phyloP scores from a whole-genome alignment of 2,888 invertebrate genomes.

The Carcina quercana region DNA sequence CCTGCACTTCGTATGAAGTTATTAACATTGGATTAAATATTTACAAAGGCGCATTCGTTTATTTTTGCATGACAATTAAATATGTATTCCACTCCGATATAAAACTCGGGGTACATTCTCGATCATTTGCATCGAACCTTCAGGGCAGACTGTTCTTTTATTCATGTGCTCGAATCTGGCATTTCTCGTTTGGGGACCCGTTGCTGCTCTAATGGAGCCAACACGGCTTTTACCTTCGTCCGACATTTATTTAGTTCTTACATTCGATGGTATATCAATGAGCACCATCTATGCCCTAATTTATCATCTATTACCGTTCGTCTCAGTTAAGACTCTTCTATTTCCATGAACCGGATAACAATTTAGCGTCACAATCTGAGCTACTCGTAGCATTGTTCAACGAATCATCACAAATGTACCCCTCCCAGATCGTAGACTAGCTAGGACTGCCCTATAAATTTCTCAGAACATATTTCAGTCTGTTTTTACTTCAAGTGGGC shows the following conservation, averaged over 20 bases:
- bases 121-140: slow-evolving; percentile 48
- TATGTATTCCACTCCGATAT: slow-evolving; percentile 35
- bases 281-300: background rate
- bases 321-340: no score
- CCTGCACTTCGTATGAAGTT: slow-evolving; percentile 49
- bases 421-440: slow-evolving; percentile 28
- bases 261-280: slow-evolving; percentile 10
- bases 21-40: slow-evolving; percentile 63
- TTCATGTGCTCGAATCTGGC: slow-evolving; percentile 55
- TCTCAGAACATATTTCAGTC: slow-evolving; percentile 45
- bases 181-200: slow-evolving; percentile 54
- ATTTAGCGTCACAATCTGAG: slow-evolving; percentile 21
- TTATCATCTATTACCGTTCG: background rate
- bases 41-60: slow-evolving; percentile 46
- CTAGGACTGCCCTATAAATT: slow-evolving; percentile 30
- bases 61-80: slow-evolving; percentile 64
- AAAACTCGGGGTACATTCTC: slow-evolving; percentile 38
- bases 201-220: slow-evolving; percentile 45
- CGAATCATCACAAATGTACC: slow-evolving; percentile 39
- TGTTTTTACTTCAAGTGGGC: slow-evolving; percentile 54
- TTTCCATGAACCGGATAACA: no score
- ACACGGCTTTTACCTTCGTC: slow-evolving; percentile 39
- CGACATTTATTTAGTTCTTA: slow-evolving; percentile 26
- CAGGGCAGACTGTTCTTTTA: slow-evolving; percentile 50
- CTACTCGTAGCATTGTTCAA: slow-evolving; percentile 29